Percentiles rank a stretch among this genome's conserved stretches.
Conservation (phyloP, 2,797 vertebrate genomes). For the Crocodylus rhombifer region DNA sequence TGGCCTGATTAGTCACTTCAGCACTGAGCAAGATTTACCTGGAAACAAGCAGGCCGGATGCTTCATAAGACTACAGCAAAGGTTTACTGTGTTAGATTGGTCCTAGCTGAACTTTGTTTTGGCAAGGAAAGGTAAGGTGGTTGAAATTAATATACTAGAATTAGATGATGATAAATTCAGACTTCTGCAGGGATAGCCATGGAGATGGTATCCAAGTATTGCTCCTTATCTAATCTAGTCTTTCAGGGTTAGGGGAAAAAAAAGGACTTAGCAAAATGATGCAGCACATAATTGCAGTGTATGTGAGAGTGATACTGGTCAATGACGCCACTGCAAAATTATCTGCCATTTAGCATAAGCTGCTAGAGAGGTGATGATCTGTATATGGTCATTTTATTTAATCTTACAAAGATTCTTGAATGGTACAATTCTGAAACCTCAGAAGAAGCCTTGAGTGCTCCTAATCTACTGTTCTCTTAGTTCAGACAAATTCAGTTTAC, state of each 20-base stretch:
- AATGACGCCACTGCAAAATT: not conserved
- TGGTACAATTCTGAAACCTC: not conserved
- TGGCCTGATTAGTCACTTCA: not conserved
- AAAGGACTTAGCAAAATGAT: not conserved
- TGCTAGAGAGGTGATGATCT: not conserved
- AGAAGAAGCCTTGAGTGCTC: not conserved
- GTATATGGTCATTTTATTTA: not conserved
- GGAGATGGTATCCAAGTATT: not conserved
- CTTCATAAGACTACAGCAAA: not conserved
- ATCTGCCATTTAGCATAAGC: not conserved
- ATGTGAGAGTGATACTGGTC: not conserved
- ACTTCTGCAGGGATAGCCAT: not conserved
- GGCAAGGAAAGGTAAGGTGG: not conserved
- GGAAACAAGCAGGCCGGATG: not conserved
- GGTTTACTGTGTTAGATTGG: not conserved
- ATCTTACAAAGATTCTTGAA: not conserved
- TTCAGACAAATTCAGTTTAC: not conserved
- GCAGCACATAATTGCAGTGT: too few species aligned
- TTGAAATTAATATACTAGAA: not conserved
- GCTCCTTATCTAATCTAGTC: not conserved
- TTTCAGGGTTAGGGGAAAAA: not conserved
- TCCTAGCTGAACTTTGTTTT: not conserved
- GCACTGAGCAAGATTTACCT: not conserved
- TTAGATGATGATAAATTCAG: not conserved
- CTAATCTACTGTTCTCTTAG: not conserved